These are phyloP conservation scores for Gymnoscelis rufifasciata DNA, from an alignment of 2,888 invertebrate genomes.

Conservation along the genomic window DNA sequence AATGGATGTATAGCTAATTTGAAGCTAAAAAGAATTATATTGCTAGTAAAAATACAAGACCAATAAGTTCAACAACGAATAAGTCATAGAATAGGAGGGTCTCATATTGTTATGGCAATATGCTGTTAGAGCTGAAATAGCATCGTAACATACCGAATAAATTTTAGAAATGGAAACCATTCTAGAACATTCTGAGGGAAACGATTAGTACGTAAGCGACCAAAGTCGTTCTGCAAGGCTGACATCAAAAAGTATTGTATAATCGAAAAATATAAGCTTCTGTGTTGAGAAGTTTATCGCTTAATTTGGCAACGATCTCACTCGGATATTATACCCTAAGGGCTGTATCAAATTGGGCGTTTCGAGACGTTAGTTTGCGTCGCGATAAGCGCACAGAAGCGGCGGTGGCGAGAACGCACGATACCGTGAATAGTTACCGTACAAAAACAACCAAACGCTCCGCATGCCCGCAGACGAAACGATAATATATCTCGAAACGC, in stretches of 20 bases:
- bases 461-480: too few species aligned
- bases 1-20: slow-evolving; percentile 13
- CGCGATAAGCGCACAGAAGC: too few species aligned
- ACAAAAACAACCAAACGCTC: too few species aligned
- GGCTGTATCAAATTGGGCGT: neutral
- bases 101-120: too few species aligned
- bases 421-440: too few species aligned
- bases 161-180: too few species aligned
- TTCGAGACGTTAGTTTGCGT: too few species aligned
- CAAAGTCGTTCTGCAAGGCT: neutral
- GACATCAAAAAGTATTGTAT: slow-evolving; percentile 25
- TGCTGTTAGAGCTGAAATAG: too few species aligned
- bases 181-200: slow-evolving; percentile 8
- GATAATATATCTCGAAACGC: too few species aligned
- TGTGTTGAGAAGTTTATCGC: slow-evolving; percentile 30
- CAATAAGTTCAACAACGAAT: slow-evolving; percentile 5
- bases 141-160: too few species aligned
- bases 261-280: slow-evolving; percentile 47
- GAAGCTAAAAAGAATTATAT: slow-evolving; percentile 36
- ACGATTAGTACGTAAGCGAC: neutral
- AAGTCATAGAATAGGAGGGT: too few species aligned
- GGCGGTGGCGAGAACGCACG: too few species aligned
- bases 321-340: slow-evolving; percentile 27
- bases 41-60: slow-evolving; percentile 8
- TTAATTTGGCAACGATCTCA: slow-evolving; percentile 58